Percentiles rank a stretch among this genome's conserved stretches.
These are phyloP conservation scores for Pemphigus obesinymphae DNA, from an alignment of 1,140 invertebrate species.

Conservation along the genomic window DNA sequence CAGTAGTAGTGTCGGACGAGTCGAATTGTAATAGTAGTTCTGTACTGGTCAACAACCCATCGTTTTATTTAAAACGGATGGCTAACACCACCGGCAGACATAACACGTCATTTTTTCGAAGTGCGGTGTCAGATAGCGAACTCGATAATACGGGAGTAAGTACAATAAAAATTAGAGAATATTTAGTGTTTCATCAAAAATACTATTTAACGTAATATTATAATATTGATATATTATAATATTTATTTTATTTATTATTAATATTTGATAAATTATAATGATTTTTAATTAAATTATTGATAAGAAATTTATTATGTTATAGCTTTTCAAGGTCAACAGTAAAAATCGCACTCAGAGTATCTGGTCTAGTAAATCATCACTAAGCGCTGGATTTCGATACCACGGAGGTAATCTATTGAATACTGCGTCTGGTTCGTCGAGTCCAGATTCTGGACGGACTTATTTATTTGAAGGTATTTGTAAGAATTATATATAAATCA, in stretches of 20 bases:
- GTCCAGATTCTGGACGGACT: conserved; percentile 77
- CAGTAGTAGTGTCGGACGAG: not conserved
- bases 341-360: conserved; percentile 72
- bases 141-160: conserved; percentile 63
- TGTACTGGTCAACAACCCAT: conserved; percentile 61
- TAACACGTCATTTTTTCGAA: conserved; percentile 65
- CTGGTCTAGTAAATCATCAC: conserved; percentile 87
- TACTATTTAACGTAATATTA: no score
- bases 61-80: conserved; percentile 53
- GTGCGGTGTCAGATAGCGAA: conserved; percentile 90
- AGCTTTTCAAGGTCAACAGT: conserved; percentile 57
- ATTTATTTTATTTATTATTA: no score
- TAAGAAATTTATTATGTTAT: conserved; percentile 29
- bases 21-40: conserved; percentile 16
- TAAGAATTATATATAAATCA: not conserved
- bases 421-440: conserved; percentile 67
- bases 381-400: conserved; percentile 82
- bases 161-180: not conserved
- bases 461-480: conserved; percentile 85
- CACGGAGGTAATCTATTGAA: conserved; percentile 81
- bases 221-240: no score
- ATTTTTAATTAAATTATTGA: not conserved
- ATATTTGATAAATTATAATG: no score
- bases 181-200: no score
- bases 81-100: conserved; percentile 47